Evolutionary conservation across 1,140 invertebrate species (phyloP).

Genomic region (Ostrea denselamellosa): DNA sequence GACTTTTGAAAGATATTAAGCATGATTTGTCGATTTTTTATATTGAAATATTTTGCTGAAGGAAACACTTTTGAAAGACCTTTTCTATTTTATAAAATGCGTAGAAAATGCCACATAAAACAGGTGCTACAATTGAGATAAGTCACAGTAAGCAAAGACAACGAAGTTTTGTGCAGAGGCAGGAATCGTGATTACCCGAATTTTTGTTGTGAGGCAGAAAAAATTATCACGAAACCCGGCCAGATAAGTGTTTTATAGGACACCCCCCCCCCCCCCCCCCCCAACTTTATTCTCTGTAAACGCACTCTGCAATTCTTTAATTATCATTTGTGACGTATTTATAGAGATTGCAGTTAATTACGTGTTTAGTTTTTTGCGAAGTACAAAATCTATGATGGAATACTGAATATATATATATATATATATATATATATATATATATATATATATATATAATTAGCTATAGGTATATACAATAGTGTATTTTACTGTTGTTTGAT

Average conservation of each 20-base stretch:
- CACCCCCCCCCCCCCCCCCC: neutral
- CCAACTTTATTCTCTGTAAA: neutral
- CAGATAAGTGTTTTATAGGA: constrained; percentile 9
- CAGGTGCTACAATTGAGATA: neutral
- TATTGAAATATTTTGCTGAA: no score
- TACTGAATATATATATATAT: no score
- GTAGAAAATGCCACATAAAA: neutral
- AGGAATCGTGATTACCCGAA: neutral
- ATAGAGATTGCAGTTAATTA: no score
- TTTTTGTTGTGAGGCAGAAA: neutral
- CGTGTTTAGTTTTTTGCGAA: no score
- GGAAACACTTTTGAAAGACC: neutral
- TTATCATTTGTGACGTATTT: no score
- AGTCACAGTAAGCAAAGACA: neutral
- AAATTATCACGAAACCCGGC: neutral
- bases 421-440: no score
- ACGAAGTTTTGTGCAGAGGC: neutral
- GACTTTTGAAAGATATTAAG: neutral
- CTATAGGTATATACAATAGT: no score
- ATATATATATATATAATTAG: no score
- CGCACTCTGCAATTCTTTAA: neutral
- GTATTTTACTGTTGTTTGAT: no score
- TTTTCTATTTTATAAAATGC: neutral
- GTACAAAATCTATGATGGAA: no score
- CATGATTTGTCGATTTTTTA: neutral